These are phyloP conservation scores for Hydrophis major DNA, from an alignment of 2,797 vertebrate species.

Conservation along the genomic window DNA sequence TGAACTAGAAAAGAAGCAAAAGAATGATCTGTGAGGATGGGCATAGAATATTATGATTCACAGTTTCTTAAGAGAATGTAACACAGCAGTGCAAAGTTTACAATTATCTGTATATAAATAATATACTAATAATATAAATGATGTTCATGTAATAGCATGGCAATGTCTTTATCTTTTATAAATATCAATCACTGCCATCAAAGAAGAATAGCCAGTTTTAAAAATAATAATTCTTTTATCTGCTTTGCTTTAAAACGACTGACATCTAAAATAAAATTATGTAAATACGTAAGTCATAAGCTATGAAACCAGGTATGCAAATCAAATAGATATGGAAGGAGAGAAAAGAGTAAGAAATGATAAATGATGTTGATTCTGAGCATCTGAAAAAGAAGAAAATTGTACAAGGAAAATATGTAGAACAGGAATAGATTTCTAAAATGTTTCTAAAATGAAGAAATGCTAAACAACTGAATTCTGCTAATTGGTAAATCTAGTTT, in stretches of 20 bases:
- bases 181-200: background rate
- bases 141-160: background rate
- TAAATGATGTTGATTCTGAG: conserved; percentile 31
- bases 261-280: background rate
- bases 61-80: background rate
- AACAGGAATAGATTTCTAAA: conserved; percentile 46
- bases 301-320: background rate
- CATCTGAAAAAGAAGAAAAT: conserved; percentile 36
- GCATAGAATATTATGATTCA: background rate
- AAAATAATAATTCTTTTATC: background rate
- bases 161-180: background rate
- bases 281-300: background rate
- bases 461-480: conserved; percentile 50
- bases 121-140: background rate
- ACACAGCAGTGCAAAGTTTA: background rate
- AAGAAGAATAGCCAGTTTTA: background rate
- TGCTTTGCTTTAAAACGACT: background rate
- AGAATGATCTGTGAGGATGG: background rate
- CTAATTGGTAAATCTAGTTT: background rate
- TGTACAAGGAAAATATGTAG: conserved; percentile 58
- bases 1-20: background rate
- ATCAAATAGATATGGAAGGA: background rate
- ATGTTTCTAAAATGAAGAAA: conserved; percentile 58
- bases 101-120: background rate
- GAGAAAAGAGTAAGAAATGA: too few relatives aligned